Evolutionary conservation across 2,797 vertebrate species (phyloP), one percentile per base, ranked within the genome.

Genomic region (Coreius guichenoti): DNA sequence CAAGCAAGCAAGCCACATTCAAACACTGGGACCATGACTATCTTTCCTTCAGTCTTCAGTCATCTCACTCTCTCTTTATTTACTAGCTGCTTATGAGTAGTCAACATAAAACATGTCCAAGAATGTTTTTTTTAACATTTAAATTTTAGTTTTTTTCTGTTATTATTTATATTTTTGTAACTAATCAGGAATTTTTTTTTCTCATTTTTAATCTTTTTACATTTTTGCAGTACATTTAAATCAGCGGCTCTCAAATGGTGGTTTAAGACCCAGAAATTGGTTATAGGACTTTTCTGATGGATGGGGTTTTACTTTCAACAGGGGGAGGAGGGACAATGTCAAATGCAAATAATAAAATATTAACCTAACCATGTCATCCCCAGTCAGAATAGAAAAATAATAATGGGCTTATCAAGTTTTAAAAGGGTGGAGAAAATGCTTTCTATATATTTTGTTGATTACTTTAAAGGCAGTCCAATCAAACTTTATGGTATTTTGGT

Each of bases 401-500:
- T 26, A 70, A 81, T 54, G 16, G 36, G 65, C 33, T 70, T 7
- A 54, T 54, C 8, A 56, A 67, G 8, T 65, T 79, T 79, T 47
- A 79, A 79, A 79, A 80, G 2, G 6, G 7, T 33, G 8, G 23
- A 69, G 47, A 70, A 67, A 47, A 23, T 29, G 17, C n/a, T 77
- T 77, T 23, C 51, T 8, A 26, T 43, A 61, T 61, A 23, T 61
- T 61, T 58, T n/a, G 75, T 39, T n/a, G 31, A 26, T 26, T 23
- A 58, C 6, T 12, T 56, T 77, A 58, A 58, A 77, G 23, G 23
- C 54, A 5, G 1, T 6, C 75, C 23, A 77, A 77, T 26, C 23
- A 26, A 78, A 78, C 56, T 78, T 61, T 19, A 43, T 78, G 21
- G 54, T 61, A 26, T 61, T 61, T 61, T 26, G 51, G 2, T 79